Evolutionary conservation across 2,888 invertebrate genomes (phyloP), one percentile per base, ranked within the genome.

Genomic region (Hirtodrosophila alboralis): DNA sequence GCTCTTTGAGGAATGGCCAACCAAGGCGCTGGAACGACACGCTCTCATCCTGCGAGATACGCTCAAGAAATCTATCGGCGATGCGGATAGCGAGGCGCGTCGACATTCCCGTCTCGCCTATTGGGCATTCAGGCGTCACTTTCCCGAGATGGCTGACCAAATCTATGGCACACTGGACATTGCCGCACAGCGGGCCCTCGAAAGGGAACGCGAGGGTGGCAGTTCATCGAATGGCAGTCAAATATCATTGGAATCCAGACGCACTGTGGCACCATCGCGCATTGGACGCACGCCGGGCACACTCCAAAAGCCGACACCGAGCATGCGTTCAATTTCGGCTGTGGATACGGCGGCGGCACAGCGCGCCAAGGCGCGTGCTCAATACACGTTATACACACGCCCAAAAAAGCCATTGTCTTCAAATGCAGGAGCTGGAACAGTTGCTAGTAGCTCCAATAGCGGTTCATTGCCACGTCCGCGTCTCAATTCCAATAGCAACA

Each of bases 281-380:
- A 74, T 88, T n/a, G 85, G 85, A 31, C 85, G 88, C 34, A 80
- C 89, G 0, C 79, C 86, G 0, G 78, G 78, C 27, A 67, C 81
- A 1, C 18, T 89, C 16, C 88, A 87, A 9, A 88, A 88, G 52
- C 74, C 88, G 5, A 75, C 88, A 57, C 87, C 89, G 44, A 93
- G 93, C 83, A 92, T 95, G 86, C 93, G 98, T 72, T 97, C 98
- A 47, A 96, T 96, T 87, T 98, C 97, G 48, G 98, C 98, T 34
- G 95, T 98, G 86, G 98, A 98, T 92, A 93, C 97, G 72, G 96
- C 96, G 88, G 97, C 97, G 27, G 97, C 95, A 26, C 96, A 96
- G 90, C 92, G 97, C 37, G 97, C 97, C 27, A 95, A 95, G 80
- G 96, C 95, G 0, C 92, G 96, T 30, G 94, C 95, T 27, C 94